Conservation (phyloP, 2,113 vertebrate genomes). For the Aythya baeri region DNA sequence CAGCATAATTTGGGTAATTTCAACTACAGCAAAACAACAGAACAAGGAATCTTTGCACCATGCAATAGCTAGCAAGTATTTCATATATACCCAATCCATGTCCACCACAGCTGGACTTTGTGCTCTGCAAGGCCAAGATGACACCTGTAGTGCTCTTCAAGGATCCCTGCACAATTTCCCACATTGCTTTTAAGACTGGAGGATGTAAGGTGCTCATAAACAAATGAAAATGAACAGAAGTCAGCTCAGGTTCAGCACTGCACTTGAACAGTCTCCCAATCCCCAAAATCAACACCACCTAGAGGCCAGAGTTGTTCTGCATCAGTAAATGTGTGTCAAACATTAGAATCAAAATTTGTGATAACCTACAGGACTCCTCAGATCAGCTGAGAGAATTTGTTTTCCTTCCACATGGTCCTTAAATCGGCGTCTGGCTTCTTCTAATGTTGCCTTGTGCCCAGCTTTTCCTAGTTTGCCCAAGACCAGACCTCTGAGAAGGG, state of each 20-base stretch:
- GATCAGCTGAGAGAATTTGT: conserved; percentile 88
- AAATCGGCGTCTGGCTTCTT: conserved; percentile 94
- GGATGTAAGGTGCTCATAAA: neutral
- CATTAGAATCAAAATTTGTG: neutral
- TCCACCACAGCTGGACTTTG: too few relatives aligned
- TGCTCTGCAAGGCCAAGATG: neutral
- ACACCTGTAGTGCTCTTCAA: neutral
- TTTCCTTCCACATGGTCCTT: conserved; percentile 95
- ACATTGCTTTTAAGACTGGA: neutral
- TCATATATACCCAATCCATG: neutral
- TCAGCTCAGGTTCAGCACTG: neutral
- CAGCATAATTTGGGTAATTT: neutral
- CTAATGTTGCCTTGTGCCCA: conserved; percentile 93
- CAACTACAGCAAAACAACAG: neutral
- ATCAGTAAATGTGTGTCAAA: neutral
- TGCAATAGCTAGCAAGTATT: neutral
- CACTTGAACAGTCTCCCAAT: neutral
- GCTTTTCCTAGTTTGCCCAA: conserved; percentile 96
- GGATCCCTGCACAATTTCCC: neutral
- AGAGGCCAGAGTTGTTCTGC: neutral
- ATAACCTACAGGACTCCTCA: conserved; percentile 91
- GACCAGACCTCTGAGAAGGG: conserved; percentile 91
- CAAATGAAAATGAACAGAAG: neutral
- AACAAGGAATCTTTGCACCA: neutral
- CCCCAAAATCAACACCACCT: neutral